Base-by-base conservation (phyloP, 1,140 invertebrate species). In the Euschistus heros region DNA sequence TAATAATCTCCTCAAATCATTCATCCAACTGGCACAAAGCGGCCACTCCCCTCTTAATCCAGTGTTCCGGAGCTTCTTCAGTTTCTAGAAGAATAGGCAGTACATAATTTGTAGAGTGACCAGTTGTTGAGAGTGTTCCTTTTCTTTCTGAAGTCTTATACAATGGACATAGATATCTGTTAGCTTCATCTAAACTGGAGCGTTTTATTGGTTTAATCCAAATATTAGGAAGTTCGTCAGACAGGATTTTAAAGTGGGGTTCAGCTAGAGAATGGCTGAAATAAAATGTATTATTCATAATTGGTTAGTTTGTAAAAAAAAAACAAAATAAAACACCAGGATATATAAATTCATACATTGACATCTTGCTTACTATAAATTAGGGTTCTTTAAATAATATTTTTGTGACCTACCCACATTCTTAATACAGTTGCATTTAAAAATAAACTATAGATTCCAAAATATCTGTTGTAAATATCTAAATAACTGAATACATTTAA, bases 71-170 rank as follows among this genome's bases (percentile, higher is more conserved):
- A 10, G 83, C 80, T 67, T 82, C 73, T 65, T 84, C 74, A 0
- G 89, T 89, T 18, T 87, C 83, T 22, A 94, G 74, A 60, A 86
- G 79, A 68, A 94, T 81, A 1, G 86, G 85, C 52, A 94, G 75
- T 0, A 95, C 88, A 76, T 89, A 95, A 78, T 95, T 94, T 0
- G 92, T 93, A 0, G 91, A 94, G 76, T 94, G 92, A 0, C 92
- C 92, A 0, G 91, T 94, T 0, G 91, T 94, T 54, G 90, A 91
- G 14, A 88, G 76, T 65, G 85, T 83, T 13, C 92, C 91, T 70
- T 85, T 83, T 66, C 92, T 80, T 68, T 88, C 91, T 17, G 87
- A 86, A 0, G 92, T 94, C 73, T 93, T 93, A 74, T 94, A 95
- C 1, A 94, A 77, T 6, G 91, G 92, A 74, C 88, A 92, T 65